A percentile compares a stretch with the other conserved stretches of the same genome.
Evolutionary conservation across 2,888 invertebrate genomes (phyloP).

Genomic region (Pteria penguin): DNA sequence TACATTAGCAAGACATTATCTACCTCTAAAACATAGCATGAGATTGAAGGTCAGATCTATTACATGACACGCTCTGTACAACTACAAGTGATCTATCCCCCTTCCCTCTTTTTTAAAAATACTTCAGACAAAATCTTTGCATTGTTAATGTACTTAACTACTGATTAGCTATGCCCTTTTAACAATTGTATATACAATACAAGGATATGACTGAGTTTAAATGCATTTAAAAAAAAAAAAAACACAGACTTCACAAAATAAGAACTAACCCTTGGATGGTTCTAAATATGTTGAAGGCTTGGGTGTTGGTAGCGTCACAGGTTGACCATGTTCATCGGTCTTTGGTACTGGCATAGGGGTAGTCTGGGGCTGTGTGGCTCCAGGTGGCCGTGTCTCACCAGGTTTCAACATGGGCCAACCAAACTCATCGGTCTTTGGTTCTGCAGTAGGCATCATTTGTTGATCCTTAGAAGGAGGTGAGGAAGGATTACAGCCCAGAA

Average conservation of each 20-base stretch:
- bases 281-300: slow-evolving; percentile 14
- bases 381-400: background rate
- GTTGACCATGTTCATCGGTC: slow-evolving; percentile 29
- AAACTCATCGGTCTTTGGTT: slow-evolving; percentile 32
- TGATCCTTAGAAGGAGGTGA: slow-evolving; percentile 7
- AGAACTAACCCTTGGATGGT: slow-evolving; percentile 45
- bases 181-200: too few relatives aligned
- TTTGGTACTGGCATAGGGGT: slow-evolving; percentile 12
- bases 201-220: too few relatives aligned
- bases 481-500: slow-evolving; percentile 70
- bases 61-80: too few relatives aligned
- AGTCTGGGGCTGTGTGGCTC: slow-evolving; percentile 1
- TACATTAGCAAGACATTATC: too few relatives aligned
- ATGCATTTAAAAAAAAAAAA: background rate
- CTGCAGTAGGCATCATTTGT: slow-evolving; percentile 27
- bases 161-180: too few relatives aligned
- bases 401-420: slow-evolving; percentile 21
- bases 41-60: too few relatives aligned
- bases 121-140: too few relatives aligned
- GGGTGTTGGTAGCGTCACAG: slow-evolving; percentile 6
- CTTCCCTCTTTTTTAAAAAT: too few relatives aligned
- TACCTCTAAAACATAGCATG: too few relatives aligned
- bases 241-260: too few relatives aligned
- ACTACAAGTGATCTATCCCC: too few relatives aligned
- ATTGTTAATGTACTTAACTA: too few relatives aligned